A percentile compares a stretch with the other conserved stretches of the same genome.
Conservation (phyloP, 2,888 invertebrate genomes). For the Drosophila hamatofila region DNA sequence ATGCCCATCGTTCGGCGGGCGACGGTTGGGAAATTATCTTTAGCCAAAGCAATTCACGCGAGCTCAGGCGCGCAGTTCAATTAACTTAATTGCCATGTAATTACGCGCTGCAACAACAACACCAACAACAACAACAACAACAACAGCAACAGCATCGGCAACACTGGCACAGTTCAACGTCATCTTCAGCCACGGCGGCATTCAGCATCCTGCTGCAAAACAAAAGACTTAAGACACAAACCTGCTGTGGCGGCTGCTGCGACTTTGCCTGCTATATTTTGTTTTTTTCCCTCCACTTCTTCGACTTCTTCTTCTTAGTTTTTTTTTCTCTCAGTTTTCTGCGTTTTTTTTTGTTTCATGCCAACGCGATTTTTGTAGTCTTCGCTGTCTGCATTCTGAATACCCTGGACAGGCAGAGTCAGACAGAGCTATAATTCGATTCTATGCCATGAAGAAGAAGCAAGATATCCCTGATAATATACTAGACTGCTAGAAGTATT, state of each 20-base stretch:
- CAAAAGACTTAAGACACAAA: slow-evolving; percentile 82
- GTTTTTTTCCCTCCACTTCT: slow-evolving; percentile 7
- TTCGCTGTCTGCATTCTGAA: slow-evolving; percentile 35
- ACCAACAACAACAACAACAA: slow-evolving; percentile 22
- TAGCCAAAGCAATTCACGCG: slow-evolving; percentile 67
- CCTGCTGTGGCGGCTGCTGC: slow-evolving; percentile 53
- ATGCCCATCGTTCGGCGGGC: slow-evolving; percentile 1
- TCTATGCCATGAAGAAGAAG: background rate
- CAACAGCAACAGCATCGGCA: slow-evolving; percentile 24
- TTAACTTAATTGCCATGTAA: slow-evolving; percentile 85
- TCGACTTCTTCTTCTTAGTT: background rate
- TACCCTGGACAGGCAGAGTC: background rate
- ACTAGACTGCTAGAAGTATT: background rate
- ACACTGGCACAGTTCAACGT: slow-evolving; percentile 41
- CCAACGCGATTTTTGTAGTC: slow-evolving; percentile 16
- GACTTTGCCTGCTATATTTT: slow-evolving; percentile 20
- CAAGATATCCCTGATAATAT: background rate
- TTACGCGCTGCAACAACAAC: slow-evolving; percentile 65
- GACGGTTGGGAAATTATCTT: slow-evolving; percentile 36
- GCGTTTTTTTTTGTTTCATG: slow-evolving; percentile 15
- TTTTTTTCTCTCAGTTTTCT: slow-evolving; percentile 16
- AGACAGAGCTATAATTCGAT: background rate
- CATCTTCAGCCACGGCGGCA: slow-evolving; percentile 51
- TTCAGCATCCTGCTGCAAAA: slow-evolving; percentile 71
- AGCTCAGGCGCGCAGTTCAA: slow-evolving; percentile 81